Evolutionary conservation across 2,113 vertebrate genomes (phyloP), one percentile per base, ranked within the genome.

Genomic region (Piaya cayana): DNA sequence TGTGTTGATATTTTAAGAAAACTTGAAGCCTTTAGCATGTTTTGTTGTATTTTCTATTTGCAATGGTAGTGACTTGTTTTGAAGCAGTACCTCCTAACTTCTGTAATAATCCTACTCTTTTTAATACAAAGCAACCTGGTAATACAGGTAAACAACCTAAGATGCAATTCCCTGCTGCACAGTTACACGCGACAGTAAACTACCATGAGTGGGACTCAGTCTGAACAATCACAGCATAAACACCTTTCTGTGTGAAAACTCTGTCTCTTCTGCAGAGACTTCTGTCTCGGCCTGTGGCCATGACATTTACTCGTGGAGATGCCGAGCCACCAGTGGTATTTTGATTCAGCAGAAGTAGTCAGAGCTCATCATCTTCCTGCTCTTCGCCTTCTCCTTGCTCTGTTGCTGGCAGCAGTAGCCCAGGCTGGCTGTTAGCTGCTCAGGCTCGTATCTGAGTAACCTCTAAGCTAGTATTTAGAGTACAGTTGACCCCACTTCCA

Each of bases 201-300:
- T 53, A 21, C 42, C 0, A 0, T 12, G 60, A 67, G 19, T 0
- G 1, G 42, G 55, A 47, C 68, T 27, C 0, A 0, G 36, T 72
- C 93, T 76, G 68, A 88, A 52, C 0, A 2, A 13, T 39, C 42
- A 8, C 16, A 50, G 55, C 63, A 58, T 15, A 29, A 63, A 37
- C 22, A 65, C 12, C 19, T 70, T 82, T 37, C 45, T 47, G 3
- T 42, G 32, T 30, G 55, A 78, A 83, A 94, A 67, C 6, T 16
- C 64, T 34, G 25, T 27, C 55, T 45, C 37, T 74, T 69, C 55
- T 70, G 83, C 36, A 60, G 49, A 82, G 60, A 25, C 10, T 88
- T 56, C 36, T 45, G 3, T 39, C 64, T 49, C 6, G 2, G 45
- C n/a, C 59, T 77, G 36, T 62, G 83, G 71, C 58, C 63, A 3